Evolutionary conservation across 2,888 invertebrate genomes (phyloP), one percentile per base, ranked within the genome.

Genomic region (Cynaeus angustus): DNA sequence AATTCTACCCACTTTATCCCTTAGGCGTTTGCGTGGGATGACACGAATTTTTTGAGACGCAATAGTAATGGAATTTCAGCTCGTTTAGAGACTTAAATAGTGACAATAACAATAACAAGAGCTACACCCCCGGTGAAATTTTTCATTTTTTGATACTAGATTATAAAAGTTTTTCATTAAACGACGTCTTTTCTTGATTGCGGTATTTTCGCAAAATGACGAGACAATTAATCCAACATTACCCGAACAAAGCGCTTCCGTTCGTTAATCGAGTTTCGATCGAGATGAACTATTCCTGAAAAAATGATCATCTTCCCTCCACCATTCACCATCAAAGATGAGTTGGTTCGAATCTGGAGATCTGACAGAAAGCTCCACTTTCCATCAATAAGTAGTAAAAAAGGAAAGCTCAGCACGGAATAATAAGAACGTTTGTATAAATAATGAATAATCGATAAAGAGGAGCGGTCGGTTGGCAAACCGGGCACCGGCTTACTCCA

Each of bases 381-480:
- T 73, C 72, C 75, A 73, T 68, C 68, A 56, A 68, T 77, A 75
- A 80, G 80, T 80, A 80, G 80, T 77, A 79, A 79, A 81, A 80
- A 80, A 81, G 78, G 81, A 81, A 80, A 80, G 81, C 81, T 79
- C 81, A 79, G 79, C 81, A 76, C 79, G 77, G 83, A 83, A 84
- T 84, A 84, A 84, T 84, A 84, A 84, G 83, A 82, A 82, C 84
- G 83, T 85, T 84, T 84, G 84, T 85, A 84, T 84, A 84, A 84
- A 84, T 84, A 84, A 84, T 85, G 84, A 84, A 83, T 84, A 84
- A 85, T 85, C 84, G 83, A 85, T 85, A 83, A 80, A 82, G 82
- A 80, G 78, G 79, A 80, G 78, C 79, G 79, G 81, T 68, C 68
- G 69, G 68, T 52, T 61, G 46, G 68, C 75, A 81, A 80, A 80